Conservation (phyloP, 1,140 invertebrate genomes). For the Lepidurus apus region DNA sequence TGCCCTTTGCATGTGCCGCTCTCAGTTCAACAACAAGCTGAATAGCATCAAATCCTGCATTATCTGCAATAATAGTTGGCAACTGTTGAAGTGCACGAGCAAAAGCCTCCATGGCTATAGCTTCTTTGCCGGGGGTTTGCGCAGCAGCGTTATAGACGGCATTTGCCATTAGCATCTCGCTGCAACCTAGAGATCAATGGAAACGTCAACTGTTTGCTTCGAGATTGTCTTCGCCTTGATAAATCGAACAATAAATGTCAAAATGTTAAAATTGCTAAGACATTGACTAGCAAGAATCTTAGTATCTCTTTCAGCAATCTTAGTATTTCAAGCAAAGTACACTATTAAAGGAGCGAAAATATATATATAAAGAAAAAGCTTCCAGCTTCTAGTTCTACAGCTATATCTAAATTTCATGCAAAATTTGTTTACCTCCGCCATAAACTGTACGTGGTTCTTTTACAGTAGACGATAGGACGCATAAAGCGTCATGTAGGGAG, state of each 20-base stretch:
- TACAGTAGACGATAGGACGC: conserved; percentile 92
- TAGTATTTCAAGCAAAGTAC: not conserved
- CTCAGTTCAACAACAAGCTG: conserved; percentile 84
- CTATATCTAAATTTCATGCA: not conserved
- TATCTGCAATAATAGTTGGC: conserved; percentile 95
- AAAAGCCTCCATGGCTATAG: conserved; percentile 95
- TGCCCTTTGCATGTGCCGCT: conserved; percentile 77
- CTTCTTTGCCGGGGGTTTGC: conserved; percentile 92
- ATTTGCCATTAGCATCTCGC: conserved; percentile 94
- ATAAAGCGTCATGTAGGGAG: conserved; percentile 96
- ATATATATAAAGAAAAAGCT: not conserved
- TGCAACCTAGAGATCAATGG: conserved; percentile 54
- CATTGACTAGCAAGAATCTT: too few species aligned
- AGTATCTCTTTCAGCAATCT: too few species aligned
- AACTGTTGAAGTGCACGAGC: conserved; percentile 80
- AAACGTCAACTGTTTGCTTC: not conserved
- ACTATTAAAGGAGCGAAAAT: not conserved
- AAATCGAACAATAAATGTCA: too few species aligned
- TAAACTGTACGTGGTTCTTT: conserved; percentile 85
- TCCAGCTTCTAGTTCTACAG: not conserved
- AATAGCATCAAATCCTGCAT: conserved; percentile 96
- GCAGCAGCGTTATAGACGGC: conserved; percentile 78
- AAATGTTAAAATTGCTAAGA: too few species aligned
- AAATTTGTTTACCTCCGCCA: conserved; percentile 67
- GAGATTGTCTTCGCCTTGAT: too few species aligned